These are phyloP conservation scores for Ophioderma brevispina DNA, from an alignment of 35 echinoderm and acorn worm genomes.

Conservation along the genomic window DNA sequence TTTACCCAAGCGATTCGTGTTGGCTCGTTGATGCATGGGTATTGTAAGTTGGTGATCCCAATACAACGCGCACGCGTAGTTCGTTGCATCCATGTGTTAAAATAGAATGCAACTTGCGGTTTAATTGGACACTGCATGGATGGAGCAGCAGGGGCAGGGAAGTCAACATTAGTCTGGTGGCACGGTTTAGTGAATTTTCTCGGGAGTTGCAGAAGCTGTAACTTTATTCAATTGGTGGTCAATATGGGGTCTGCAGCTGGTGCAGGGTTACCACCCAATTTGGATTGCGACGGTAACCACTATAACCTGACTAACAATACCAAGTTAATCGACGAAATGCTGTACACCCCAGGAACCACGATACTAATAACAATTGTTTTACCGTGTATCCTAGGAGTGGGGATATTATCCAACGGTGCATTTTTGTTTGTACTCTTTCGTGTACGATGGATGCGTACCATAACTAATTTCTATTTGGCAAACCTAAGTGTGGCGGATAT, in stretches of 20 bases:
- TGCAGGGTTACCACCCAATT: neutral
- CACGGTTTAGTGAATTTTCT: neutral
- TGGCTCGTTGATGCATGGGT: neutral
- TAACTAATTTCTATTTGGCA: slow-evolving; percentile 26
- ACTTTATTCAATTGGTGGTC: neutral
- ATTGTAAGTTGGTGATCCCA: neutral
- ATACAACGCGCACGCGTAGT: neutral
- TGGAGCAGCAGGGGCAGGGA: neutral
- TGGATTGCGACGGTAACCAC: neutral
- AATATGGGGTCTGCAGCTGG: neutral
- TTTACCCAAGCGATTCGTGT: neutral
- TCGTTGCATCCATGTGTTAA: neutral
- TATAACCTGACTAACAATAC: neutral
- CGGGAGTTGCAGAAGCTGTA: neutral
- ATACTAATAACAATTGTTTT: slow-evolving; percentile 18
- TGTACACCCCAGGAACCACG: neutral
- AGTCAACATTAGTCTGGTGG: neutral
- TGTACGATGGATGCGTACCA: slow-evolving; percentile 34
- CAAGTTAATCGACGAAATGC: neutral
- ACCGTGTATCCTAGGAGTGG: slow-evolving; percentile 18
- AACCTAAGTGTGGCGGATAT: slow-evolving; percentile 22
- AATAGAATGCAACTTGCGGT: neutral
- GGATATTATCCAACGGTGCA: slow-evolving; percentile 10
- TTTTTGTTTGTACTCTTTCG: slow-evolving; percentile 26
- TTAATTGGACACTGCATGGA: neutral